Evolutionary conservation across 2,113 vertebrate species (phyloP).

Genomic region (Antigone vipio): DNA sequence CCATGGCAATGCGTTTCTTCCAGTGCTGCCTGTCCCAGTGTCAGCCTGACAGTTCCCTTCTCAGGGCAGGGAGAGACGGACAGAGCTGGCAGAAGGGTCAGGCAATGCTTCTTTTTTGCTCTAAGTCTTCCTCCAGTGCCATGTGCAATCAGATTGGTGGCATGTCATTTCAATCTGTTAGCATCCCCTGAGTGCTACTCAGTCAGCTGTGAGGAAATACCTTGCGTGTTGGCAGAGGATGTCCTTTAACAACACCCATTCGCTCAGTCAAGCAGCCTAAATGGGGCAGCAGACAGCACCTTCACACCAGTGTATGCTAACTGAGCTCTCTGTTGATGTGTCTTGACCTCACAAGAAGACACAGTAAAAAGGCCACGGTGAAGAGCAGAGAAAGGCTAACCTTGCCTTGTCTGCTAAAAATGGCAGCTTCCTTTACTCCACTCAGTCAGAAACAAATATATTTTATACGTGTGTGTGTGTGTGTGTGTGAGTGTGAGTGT

Average conservation of each 20-base stretch:
- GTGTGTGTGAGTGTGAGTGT: not conserved
- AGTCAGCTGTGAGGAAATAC: constrained; percentile 71
- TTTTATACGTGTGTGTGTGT: not conserved
- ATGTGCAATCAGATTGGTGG: constrained; percentile 80
- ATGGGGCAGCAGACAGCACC: constrained; percentile 67
- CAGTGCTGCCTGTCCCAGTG: not conserved
- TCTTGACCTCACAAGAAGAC: constrained; percentile 75
- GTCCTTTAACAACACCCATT: constrained; percentile 75
- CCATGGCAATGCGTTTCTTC: not conserved
- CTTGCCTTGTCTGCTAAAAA: constrained; percentile 67
- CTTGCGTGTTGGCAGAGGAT: constrained; percentile 68
- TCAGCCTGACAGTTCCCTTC: not conserved
- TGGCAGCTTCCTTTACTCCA: constrained; percentile 61
- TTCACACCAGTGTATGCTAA: constrained; percentile 73
- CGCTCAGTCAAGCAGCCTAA: constrained; percentile 73
- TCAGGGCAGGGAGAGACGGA: not conserved
- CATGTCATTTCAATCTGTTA: constrained; percentile 79
- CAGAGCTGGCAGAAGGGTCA: constrained; percentile 59
- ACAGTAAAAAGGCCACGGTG: constrained; percentile 55
- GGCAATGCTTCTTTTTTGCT: constrained; percentile 47
- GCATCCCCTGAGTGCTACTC: constrained; percentile 73
- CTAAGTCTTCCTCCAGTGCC: constrained; percentile 55
- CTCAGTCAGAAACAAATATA: constrained; percentile 58
- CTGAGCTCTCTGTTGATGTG: constrained; percentile 59
- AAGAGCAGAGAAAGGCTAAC: constrained; percentile 57